Conservation (phyloP, 2,797 vertebrate species). For the Adelosebastes latens region DNA sequence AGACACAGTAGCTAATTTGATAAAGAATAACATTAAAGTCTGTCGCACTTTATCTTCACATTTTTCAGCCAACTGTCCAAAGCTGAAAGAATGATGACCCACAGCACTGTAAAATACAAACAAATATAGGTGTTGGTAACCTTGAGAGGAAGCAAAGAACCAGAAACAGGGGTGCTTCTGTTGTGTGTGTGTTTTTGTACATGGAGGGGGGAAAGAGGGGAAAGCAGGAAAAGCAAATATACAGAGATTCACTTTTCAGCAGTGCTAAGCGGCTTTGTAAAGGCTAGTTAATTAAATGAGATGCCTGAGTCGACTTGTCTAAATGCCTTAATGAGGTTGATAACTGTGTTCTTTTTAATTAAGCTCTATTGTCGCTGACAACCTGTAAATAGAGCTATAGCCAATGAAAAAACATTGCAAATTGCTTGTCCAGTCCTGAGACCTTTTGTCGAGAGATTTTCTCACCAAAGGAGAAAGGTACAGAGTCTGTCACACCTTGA, state of each 20-base stretch:
- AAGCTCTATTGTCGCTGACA: conserved; percentile 67
- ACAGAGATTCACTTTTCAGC: conserved; percentile 23
- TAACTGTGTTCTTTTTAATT: conserved; percentile 74
- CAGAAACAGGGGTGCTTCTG: background rate
- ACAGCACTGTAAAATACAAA: background rate
- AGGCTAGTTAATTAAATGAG: conserved; percentile 71
- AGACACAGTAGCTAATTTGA: background rate
- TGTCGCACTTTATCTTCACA: background rate
- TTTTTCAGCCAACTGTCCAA: background rate
- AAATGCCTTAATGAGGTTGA: conserved; percentile 68
- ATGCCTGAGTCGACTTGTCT: conserved; percentile 60
- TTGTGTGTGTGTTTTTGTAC: background rate
- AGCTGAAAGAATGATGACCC: background rate
- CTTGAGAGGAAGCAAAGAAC: background rate
- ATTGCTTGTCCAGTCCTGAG: conserved; percentile 43
- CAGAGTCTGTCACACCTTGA: conserved; percentile 27
- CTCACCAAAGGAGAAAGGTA: background rate
- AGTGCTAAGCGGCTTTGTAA: conserved; percentile 52
- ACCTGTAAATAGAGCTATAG: conserved; percentile 61
- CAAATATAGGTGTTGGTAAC: background rate
- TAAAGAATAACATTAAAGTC: background rate
- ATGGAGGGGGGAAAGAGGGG: background rate
- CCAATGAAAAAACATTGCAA: conserved; percentile 34
- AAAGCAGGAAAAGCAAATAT: background rate
- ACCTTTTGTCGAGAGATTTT: conserved; percentile 29